phyloP scores from a whole-genome alignment of 2,113 vertebrate genomes.

The Dasyurus viverrinus region DNA sequence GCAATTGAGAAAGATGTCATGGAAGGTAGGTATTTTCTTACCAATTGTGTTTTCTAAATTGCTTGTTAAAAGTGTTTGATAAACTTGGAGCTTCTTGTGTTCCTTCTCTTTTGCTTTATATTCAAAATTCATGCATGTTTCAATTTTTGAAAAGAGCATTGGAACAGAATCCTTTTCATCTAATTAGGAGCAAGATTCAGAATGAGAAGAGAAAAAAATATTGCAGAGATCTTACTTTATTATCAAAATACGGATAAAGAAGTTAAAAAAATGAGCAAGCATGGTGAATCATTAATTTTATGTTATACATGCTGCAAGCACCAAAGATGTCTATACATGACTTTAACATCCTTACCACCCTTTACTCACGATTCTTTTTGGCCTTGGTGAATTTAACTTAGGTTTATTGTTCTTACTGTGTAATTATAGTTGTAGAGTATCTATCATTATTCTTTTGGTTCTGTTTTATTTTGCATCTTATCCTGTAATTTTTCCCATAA shows the following conservation, averaged over 20 bases:
- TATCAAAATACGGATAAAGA: neutral
- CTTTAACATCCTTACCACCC: neutral
- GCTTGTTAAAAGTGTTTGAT: neutral
- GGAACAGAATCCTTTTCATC: neutral
- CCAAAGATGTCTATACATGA: neutral
- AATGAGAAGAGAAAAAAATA: neutral
- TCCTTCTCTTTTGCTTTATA: neutral
- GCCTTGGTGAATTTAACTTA: neutral
- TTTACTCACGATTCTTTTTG: neutral
- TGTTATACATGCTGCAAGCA: neutral
- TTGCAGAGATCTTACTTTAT: neutral
- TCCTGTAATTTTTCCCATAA: neutral
- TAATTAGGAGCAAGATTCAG: neutral
- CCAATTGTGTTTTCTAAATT: conserved; percentile 47
- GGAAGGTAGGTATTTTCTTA: conserved; percentile 81
- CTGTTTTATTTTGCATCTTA: neutral
- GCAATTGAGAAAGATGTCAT: conserved; percentile 87
- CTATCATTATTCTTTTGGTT: neutral
- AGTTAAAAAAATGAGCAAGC: neutral
- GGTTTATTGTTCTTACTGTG: neutral
- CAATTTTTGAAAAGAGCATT: neutral
- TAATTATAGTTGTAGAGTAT: neutral
- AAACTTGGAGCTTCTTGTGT: neutral
- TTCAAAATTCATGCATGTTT: neutral
- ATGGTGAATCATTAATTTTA: neutral